Percentiles rank a stretch among this genome's conserved stretches.
Evolutionary conservation across 64 coral and sea anemone species (phyloP).

Genomic region (Acropora yongei): DNA sequence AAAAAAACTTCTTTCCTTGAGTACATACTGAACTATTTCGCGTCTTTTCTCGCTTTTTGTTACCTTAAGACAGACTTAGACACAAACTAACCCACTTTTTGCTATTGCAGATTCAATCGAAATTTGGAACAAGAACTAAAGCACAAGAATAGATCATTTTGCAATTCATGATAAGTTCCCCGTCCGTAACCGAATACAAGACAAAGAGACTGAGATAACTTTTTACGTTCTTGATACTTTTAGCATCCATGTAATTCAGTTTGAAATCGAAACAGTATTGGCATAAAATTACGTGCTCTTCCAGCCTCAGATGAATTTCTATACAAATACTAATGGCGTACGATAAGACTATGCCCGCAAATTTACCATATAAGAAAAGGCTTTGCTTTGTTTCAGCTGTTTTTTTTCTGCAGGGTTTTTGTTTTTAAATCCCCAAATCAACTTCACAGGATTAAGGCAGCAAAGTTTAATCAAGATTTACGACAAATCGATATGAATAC

Average conservation of each 20-base stretch:
- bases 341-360: too few species aligned
- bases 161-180: not conserved
- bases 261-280: not conserved
- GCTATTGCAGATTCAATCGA: not conserved
- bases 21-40: too few species aligned
- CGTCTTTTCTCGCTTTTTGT: not conserved
- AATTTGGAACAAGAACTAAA: not conserved
- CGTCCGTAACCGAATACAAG: not conserved
- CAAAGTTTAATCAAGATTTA: constrained; percentile 25
- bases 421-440: not conserved
- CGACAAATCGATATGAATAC: not conserved
- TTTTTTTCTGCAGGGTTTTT: too few species aligned
- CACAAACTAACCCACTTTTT: not conserved
- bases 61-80: not conserved
- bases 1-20: too few species aligned
- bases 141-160: not conserved
- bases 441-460: constrained; percentile 16
- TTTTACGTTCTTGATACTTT: not conserved
- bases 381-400: not conserved
- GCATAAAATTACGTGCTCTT: not conserved
- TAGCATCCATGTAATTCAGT: not conserved
- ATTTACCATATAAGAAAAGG: not conserved
- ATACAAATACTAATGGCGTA: too few species aligned
- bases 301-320: too few species aligned
- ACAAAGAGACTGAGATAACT: not conserved